These are phyloP conservation scores for Cynopterus sphinx DNA, from an alignment of 2,797 vertebrate genomes.

Conservation along the genomic window DNA sequence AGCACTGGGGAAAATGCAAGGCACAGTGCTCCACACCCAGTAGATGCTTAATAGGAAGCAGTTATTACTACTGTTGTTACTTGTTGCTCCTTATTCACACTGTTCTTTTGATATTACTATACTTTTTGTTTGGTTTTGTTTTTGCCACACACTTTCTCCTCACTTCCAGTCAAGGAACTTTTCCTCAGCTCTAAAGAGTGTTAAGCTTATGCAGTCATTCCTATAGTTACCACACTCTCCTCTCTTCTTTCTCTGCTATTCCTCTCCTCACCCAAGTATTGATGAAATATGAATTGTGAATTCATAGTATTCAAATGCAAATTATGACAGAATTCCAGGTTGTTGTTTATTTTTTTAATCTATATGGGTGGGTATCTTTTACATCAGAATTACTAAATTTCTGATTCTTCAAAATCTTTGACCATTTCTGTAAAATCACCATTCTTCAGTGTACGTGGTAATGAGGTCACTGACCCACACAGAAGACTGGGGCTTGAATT, in stretches of 20 bases:
- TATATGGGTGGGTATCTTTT: neutral
- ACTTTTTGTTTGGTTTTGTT: neutral
- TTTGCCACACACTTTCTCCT: neutral
- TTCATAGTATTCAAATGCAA: neutral
- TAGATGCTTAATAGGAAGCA: neutral
- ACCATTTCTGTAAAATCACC: neutral
- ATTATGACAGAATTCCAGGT: neutral
- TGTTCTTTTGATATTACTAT: neutral
- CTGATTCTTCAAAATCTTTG: neutral
- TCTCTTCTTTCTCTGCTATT: neutral
- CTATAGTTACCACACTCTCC: neutral
- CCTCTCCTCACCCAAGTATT: neutral
- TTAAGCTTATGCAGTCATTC: neutral
- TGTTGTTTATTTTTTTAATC: neutral
- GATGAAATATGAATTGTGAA: neutral
- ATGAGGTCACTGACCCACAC: rapidly evolving
- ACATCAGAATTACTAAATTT: neutral
- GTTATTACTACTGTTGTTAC: too few relatives aligned
- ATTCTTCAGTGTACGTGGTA: neutral
- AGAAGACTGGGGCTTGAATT: neutral
- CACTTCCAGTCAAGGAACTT: neutral
- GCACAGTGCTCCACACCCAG: neutral
- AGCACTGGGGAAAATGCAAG: rapidly evolving
- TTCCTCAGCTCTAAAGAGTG: neutral
- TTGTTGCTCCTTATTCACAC: neutral